Base-by-base conservation (phyloP, 2,797 vertebrate genomes). In the Paguma larvata region DNA sequence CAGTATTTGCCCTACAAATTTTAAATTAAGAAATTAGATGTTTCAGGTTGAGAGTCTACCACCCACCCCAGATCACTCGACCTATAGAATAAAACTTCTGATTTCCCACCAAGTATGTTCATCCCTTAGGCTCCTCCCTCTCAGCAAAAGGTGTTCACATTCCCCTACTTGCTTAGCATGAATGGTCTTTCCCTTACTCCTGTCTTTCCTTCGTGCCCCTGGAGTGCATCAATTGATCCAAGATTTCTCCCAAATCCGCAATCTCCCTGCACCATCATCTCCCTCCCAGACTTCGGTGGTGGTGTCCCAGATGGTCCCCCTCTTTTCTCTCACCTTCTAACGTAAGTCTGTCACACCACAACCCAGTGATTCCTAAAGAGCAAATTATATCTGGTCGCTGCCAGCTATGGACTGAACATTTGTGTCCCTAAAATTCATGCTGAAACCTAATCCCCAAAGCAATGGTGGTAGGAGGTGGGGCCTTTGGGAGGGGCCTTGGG, bases 81-180 rank as follows among this genome's bases (percentile, higher is more conserved):
- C 27, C 56, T 41, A 23, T 27, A n/a, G 65, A 56, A 30, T 7
- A 41, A 14, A 53, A 51, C 8, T 51, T 27, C 9, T 63, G 44
- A 27, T 53, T 59, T 53, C 10, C 27, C 14, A 9, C 7, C 1
- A 13, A 46, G 4, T 5, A 32, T 12, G 32, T 82, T 19, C 53
- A 12, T 16, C 30, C 32, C 14, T 77, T 19, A 38, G 25, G 3
- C 16, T 6, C 19, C 48, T 30, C 41, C 0, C 0, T 21, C 15
- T 77, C 56, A 9, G 16, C 7, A 51, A 44, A 73, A 15, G 85
- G 3, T 34, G 48, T 27, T 2, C 8, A 23, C 16, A 4, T 16
- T 6, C 14, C 34, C 46, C 21, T 2, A 2, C 18, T 5, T 65
- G 46, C 72, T 94, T 41, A 12, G 13, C n/a, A 0, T 7, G 32